Evolutionary conservation across 2,113 vertebrate species (phyloP), one percentile per base, ranked within the genome.

Genomic region (Glaucidium brasilianum): DNA sequence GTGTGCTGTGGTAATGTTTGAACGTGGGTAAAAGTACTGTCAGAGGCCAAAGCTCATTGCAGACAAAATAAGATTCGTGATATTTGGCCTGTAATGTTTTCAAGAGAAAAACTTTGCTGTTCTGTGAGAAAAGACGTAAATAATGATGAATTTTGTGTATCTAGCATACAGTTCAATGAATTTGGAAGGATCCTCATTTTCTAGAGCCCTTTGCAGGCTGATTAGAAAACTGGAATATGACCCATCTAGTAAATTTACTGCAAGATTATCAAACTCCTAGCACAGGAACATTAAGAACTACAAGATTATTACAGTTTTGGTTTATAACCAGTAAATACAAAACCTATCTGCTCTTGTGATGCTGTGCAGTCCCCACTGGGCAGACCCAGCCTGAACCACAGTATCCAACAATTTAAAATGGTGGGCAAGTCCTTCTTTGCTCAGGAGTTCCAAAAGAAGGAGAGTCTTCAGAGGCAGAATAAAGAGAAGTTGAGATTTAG

Each of bases 381-480:
- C 72, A 79, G 34, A 55, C 55, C 15, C 34, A 87, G 34, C 10
- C 50, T 59, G 30, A 74, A 22, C 21, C 16, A 53, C 21, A 49
- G 23, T 16, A 26, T 55, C 17, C 30, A 52, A 7, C 30, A 53
- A 5, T 50, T 60, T 23, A 34, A 64, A 83, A 47, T 35, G 21
- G 7, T 25, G 53, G 5, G 8, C 84, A 93, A 45, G 23, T 71
- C 60, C 15, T 85, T 85, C 30, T 26, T 64, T 25, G 14, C 2
- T 37, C 34, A 41, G 26, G 34, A 84, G 19, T 71, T 50, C 12
- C 35, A 83, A n/a, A n/a, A n/a, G 53, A 85, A 73, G n/a, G 19
- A 90, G 6, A 34, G 15, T 73, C 0, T 0, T 17, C 19, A 63
- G 63, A 92, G 35, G 4, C 3, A 4, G 22, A 83, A 69, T 49